Evolutionary conservation across 1,140 invertebrate genomes (phyloP), one percentile per base, ranked within the genome.

Genomic region (Drosophila simulans): DNA sequence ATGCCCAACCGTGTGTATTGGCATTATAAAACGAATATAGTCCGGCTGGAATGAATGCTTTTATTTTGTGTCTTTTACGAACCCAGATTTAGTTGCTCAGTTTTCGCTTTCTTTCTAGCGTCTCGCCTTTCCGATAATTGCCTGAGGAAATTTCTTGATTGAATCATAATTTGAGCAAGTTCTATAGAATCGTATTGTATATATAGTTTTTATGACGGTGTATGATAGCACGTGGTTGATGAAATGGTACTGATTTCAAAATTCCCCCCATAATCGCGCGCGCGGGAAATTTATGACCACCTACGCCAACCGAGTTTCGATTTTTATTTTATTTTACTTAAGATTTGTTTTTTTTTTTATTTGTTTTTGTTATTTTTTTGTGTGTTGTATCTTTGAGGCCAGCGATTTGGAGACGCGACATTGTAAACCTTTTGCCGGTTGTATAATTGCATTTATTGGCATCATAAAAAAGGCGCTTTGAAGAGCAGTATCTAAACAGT

Each of bases 401-500:
- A 37, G 40, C 62, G 65, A 66, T 69, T 54, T 46, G 59, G 52
- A 65, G 60, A 66, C 51, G 59, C 66, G 65, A 74, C 48, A 63
- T 74, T 75, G 80, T 79, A 55, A 73, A 66, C 57, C 60, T 52
- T 43, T 52, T 49, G 43, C 46, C 43, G 63, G 73, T 86, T 86
- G 83, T 86, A 86, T 86, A 83, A 86, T 86, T 86, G 83, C 83
- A 86, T 86, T 88, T 86, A 86, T 88, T 68, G 84, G 63, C 65
- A 80, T 86, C 82, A 74, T 86, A 85, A 85, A 85, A 77, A 85
- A 84, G 84, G 43, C 63, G 73, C 69, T 70, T 77, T 86, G 46
- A 85, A 86, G 82, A 86, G 73, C 77, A 85, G 80, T 88, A 88
- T 88, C 83, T 88, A 88, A 83, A 88, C 84, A 89, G 83, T 89